Conservation (phyloP, 2,888 invertebrate species). For the Spodoptera exigua region DNA sequence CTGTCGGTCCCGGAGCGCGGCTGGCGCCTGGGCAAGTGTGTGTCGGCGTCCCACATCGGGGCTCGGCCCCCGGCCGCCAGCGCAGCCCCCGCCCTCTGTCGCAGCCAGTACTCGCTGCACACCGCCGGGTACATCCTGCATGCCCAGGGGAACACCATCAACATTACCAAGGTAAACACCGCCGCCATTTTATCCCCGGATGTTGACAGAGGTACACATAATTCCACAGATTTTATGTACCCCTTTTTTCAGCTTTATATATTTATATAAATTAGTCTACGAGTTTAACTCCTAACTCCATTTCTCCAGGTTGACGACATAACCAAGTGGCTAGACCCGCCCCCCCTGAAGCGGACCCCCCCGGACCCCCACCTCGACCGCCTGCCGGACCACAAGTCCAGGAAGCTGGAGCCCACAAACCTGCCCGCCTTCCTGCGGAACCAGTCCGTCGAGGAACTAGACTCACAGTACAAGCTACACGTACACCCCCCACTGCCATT, state of each 20-base stretch:
- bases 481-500: slow-evolving; percentile 65
- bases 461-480: slow-evolving; percentile 70
- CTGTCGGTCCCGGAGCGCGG: slow-evolving; percentile 39
- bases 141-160: slow-evolving; percentile 71
- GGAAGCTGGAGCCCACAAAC: slow-evolving; percentile 57
- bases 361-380: slow-evolving; percentile 72
- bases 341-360: slow-evolving; percentile 74
- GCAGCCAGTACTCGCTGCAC: slow-evolving; percentile 61
- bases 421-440: slow-evolving; percentile 81
- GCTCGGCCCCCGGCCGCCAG: slow-evolving; percentile 50
- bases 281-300: neutral
- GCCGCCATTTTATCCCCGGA: no score
- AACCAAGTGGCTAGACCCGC: slow-evolving; percentile 81
- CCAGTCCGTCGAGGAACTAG: slow-evolving; percentile 83
- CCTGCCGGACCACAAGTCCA: slow-evolving; percentile 60
- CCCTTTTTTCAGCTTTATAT: no score
- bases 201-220: no score
- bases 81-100: slow-evolving; percentile 62
- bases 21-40: slow-evolving; percentile 79
- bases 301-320: slow-evolving; percentile 82
- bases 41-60: slow-evolving; percentile 81
- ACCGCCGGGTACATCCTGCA: slow-evolving; percentile 81
- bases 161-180: slow-evolving; percentile 80
- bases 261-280: no score
- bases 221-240: no score